Evolutionary conservation across 2,888 invertebrate species (phyloP).

Genomic region (Spicauda simplicius): DNA sequence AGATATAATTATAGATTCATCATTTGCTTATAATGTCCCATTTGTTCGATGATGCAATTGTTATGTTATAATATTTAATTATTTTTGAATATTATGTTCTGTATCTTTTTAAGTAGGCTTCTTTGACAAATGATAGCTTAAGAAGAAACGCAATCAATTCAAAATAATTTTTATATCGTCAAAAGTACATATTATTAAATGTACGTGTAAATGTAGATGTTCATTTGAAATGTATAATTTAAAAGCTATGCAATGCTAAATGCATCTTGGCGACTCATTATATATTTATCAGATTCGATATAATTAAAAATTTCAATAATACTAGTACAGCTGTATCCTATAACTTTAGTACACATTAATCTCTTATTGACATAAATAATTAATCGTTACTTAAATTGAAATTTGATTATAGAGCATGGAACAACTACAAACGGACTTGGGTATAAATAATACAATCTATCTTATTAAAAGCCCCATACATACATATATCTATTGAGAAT

Average conservation of each 20-base stretch:
- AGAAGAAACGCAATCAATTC: no score
- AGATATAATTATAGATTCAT: no score
- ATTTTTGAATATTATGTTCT: no score
- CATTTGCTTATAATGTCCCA: no score
- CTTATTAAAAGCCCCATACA: constrained; percentile 65
- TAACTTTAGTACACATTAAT: constrained; percentile 57
- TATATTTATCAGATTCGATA: constrained; percentile 8
- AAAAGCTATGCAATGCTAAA: background rate
- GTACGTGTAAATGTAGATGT: no score
- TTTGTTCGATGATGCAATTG: no score
- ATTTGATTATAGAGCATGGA: constrained; percentile 53
- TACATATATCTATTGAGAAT: constrained; percentile 63
- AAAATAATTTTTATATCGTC: no score
- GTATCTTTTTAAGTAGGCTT: no score
- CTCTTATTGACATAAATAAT: constrained; percentile 58
- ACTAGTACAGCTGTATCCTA: constrained; percentile 40
- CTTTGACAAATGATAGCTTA: no score
- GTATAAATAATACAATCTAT: constrained; percentile 67
- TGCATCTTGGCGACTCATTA: constrained; percentile 28
- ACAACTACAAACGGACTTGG: constrained; percentile 63
- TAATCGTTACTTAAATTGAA: constrained; percentile 46
- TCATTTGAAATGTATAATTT: background rate
- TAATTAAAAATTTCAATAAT: constrained; percentile 8
- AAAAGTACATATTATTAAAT: no score
- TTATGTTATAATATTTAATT: no score